Conservation (phyloP, 1,140 invertebrate genomes). For the Dufourea novaeangliae region DNA sequence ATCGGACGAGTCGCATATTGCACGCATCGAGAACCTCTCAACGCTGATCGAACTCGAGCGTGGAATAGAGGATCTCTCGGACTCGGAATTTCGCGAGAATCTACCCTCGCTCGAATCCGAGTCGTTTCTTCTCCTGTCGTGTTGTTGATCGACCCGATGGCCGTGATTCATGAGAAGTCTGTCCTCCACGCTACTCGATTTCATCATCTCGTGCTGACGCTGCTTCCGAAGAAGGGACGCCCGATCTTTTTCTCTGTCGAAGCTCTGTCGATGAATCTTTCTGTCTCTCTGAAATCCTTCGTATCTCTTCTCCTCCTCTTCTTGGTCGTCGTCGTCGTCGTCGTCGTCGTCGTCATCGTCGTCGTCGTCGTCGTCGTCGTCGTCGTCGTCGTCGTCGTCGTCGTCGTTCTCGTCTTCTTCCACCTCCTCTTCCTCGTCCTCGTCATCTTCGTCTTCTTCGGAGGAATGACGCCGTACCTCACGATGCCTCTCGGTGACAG, state of each 20-base stretch:
- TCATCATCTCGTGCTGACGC: slow-evolving; percentile 78
- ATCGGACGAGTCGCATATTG: slow-evolving; percentile 79
- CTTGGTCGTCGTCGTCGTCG: not conserved
- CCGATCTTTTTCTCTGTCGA: slow-evolving; percentile 47
- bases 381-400: slow-evolving; percentile 50
- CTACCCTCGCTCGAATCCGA: slow-evolving; percentile 78
- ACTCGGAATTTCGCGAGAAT: slow-evolving; percentile 77
- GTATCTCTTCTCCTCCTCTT: not conserved
- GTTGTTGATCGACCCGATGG: slow-evolving; percentile 2
- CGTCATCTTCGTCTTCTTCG: slow-evolving; percentile 71
- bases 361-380: not conserved
- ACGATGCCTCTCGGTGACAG: slow-evolving; percentile 88
- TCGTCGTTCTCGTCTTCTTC: slow-evolving; percentile 57
- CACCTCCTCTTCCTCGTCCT: not conserved
- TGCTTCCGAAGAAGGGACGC: slow-evolving; percentile 59
- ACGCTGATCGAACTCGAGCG: slow-evolving; percentile 78
- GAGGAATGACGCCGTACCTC: slow-evolving; percentile 86
- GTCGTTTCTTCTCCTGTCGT: slow-evolving; percentile 68
- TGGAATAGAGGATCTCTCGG: slow-evolving; percentile 77
- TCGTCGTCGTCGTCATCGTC: not conserved
- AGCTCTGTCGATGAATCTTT: slow-evolving; percentile 64
- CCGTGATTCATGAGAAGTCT: slow-evolving; percentile 73
- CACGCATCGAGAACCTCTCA: slow-evolving; percentile 78
- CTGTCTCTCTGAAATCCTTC: slow-evolving; percentile 52
- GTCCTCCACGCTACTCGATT: slow-evolving; percentile 78